These are phyloP conservation scores for Leptogaster cylindrica DNA, from an alignment of 2,888 invertebrate genomes.

Conservation along the genomic window DNA sequence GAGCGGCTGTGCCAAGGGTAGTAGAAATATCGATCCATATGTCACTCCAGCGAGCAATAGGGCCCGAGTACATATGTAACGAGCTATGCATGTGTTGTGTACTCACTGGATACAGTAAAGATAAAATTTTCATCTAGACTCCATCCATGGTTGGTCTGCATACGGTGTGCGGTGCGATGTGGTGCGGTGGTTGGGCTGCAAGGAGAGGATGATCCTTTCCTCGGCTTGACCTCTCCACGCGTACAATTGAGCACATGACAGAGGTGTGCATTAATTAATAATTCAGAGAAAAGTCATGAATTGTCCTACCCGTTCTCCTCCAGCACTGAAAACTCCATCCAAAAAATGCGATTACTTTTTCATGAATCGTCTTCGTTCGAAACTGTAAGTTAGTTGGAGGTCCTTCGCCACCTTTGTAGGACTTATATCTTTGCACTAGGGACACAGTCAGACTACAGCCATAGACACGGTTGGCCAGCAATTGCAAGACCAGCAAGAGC, in stretches of 20 bases:
- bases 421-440: too few relatives aligned
- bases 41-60: constrained; percentile 33
- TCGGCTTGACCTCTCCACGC: constrained; percentile 26
- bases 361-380: constrained; percentile 25
- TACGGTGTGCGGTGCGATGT: not conserved
- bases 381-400: too few relatives aligned
- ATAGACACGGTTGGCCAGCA: too few relatives aligned
- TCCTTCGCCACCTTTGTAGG: not conserved
- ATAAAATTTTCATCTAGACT: constrained; percentile 45
- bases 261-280: constrained; percentile 45
- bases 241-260: constrained; percentile 32
- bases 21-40: constrained; percentile 45
- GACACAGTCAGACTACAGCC: too few relatives aligned
- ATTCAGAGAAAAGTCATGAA: constrained; percentile 45
- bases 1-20: constrained; percentile 35
- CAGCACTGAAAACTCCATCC: too few relatives aligned
- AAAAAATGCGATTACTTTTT: constrained; percentile 38
- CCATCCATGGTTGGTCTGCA: constrained; percentile 14
- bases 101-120: constrained; percentile 37
- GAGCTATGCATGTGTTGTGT: constrained; percentile 32
- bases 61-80: constrained; percentile 28
- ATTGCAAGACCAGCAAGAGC: too few relatives aligned
- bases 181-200: too few relatives aligned
- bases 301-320: constrained; percentile 38
- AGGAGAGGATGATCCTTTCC: constrained; percentile 21